A percentile compares a stretch with the other conserved stretches of the same genome.
Evolutionary conservation across 2,888 invertebrate genomes (phyloP).

Genomic region (Drosophila sordidula): DNA sequence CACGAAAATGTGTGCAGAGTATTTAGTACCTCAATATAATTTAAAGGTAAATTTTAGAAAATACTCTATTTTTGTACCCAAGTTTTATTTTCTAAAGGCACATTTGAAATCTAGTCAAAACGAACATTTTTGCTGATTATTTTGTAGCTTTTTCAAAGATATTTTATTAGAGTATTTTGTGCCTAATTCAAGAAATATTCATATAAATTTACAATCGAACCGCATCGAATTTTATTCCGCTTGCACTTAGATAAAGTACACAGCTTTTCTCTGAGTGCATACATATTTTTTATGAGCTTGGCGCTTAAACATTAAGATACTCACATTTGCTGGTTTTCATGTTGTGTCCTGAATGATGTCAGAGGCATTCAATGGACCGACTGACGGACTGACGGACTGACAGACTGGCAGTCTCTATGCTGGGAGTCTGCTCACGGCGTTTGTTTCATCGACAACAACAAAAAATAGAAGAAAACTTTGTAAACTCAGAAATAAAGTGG

Average conservation of each 20-base stretch:
- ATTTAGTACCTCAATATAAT: too few relatives aligned
- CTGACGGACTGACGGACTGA: constrained; percentile 1
- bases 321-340: constrained; percentile 30
- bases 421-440: constrained; percentile 22
- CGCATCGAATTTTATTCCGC: too few relatives aligned
- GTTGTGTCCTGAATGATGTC: constrained; percentile 23
- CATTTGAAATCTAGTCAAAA: too few relatives aligned
- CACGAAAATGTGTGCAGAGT: too few relatives aligned
- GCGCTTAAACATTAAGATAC: constrained; percentile 18
- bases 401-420: constrained; percentile 6
- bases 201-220: too few relatives aligned
- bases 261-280: not conserved
- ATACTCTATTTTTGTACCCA: too few relatives aligned
- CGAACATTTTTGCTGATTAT: too few relatives aligned
- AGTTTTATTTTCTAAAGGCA: too few relatives aligned
- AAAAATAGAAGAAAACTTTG: constrained; percentile 30
- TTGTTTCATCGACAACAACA: constrained; percentile 44
- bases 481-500: constrained; percentile 50
- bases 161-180: too few relatives aligned
- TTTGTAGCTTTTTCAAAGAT: too few relatives aligned
- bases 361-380: constrained; percentile 28
- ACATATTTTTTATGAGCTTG: constrained; percentile 24
- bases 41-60: too few relatives aligned
- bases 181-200: too few relatives aligned
- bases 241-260: not conserved